phyloP scores from a whole-genome alignment of 2,113 vertebrate genomes.

The Microtus richardsoni region DNA sequence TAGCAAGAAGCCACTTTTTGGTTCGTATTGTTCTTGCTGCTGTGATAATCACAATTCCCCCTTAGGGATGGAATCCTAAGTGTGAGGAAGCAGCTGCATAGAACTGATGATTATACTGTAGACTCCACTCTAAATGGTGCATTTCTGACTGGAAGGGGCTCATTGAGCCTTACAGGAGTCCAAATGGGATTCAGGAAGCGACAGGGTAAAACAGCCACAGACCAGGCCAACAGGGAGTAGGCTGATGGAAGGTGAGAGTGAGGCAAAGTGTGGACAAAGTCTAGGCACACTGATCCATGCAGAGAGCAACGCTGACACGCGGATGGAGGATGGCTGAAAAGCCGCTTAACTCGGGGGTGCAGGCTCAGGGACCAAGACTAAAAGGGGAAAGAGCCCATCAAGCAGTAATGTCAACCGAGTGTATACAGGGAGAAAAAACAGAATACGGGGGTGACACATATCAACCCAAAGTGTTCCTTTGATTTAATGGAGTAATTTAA shows the following conservation, averaged over 20 bases:
- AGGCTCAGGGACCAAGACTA: not conserved
- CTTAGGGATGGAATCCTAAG: not conserved
- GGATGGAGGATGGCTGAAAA: not conserved
- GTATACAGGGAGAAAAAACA: not conserved
- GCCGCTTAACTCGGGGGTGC: not conserved
- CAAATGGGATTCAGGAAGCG: not conserved
- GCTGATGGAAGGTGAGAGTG: not conserved
- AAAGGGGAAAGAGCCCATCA: not conserved
- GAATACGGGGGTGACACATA: rapidly evolving
- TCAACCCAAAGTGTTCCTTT: not conserved
- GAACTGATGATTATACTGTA: not conserved
- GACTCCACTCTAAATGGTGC: not conserved
- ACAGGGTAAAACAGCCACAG: not conserved
- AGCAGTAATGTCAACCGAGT: not conserved
- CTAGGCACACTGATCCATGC: rapidly evolving
- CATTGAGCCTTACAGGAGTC: not conserved
- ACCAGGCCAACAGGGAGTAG: not conserved
- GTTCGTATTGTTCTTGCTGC: not conserved
- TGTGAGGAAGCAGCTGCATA: not conserved
- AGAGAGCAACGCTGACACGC: not conserved
- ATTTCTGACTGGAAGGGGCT: not conserved
- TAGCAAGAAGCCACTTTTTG: not conserved
- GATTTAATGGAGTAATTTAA: not conserved
- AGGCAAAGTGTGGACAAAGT: not conserved
- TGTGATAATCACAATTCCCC: not conserved